phyloP scores from a whole-genome alignment of 2,888 invertebrate genomes.

The Lapara coniferarum region DNA sequence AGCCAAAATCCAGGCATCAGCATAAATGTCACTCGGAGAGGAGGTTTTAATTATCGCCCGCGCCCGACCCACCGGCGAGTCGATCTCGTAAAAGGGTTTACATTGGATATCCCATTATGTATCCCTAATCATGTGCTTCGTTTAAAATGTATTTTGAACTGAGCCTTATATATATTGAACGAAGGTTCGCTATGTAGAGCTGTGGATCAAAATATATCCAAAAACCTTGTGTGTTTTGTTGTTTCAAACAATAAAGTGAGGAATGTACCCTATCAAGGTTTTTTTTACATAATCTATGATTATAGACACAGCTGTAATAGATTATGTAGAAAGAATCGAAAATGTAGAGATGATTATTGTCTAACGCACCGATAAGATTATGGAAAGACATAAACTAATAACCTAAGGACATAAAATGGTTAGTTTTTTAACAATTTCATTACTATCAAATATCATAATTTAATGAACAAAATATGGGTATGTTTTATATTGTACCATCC shows the following conservation, averaged over 20 bases:
- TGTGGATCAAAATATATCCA: neutral
- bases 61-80: constrained; percentile 63
- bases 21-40: constrained; percentile 74
- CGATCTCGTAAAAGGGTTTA: constrained; percentile 30
- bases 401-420: no score
- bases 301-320: no score
- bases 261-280: no score
- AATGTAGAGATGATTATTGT: no score
- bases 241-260: no score
- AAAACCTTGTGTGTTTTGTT: no score
- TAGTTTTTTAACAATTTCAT: no score
- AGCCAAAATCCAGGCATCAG: constrained; percentile 68
- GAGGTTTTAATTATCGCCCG: constrained; percentile 74
- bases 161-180: constrained; percentile 4
- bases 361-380: no score
- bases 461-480: neutral
- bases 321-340: no score
- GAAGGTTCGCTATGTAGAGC: neutral
- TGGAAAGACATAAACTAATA: no score
- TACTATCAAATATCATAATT: neutral
- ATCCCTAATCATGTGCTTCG: constrained; percentile 26
- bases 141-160: constrained; percentile 15
- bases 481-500: neutral
- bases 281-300: no score
- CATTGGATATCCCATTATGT: constrained; percentile 27